Base-by-base conservation (phyloP, 2,888 invertebrate species). In the Steromphala cineraria region DNA sequence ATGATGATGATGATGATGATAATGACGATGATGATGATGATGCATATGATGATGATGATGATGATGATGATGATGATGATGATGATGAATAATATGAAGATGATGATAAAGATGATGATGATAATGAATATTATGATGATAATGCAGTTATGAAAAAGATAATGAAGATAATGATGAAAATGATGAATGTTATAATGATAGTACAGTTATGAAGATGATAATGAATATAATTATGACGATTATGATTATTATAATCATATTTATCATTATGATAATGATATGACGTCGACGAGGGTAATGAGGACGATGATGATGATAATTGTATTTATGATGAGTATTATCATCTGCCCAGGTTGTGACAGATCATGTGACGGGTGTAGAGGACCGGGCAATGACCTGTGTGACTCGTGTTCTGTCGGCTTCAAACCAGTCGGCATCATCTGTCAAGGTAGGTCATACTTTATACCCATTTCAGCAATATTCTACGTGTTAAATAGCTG, bases 311-410 rank as follows among this genome's bases (percentile, higher is more conserved):
- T 40, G 24, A 4, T 79, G 10, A 74, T 46, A 10, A 53, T 79
- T 74, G 55, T 79, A 67, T 55, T 79, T 74, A 53, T 53, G 75
- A 80, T 80, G 62, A 75, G 53, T 19, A 36, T 78, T 19, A 78
- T 40, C 17, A 67, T 79, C 19, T 36, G 10, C 46, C 40, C 80
- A 90, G 90, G 15, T 8, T 90, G 90, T 84, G 80, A 87, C 53
- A 28, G 40, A 0, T 84, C 88, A 0, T 90, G 90, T 80, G 55
- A 83, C 19, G 83, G 85, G 13, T 90, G 90, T 79, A 56, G 67
- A 13, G 87, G 85, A 8, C 78, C 81, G 13, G 85, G 85, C 0
- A 78, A 80, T 8, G 80, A 81, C n/a, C 76, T 79, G 15, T 89
- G 89, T 71, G 81, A 36, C 21, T 80, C 77, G 2, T 89, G 89